A percentile compares a stretch with the other conserved stretches of the same genome.
Conservation (phyloP, 2,888 invertebrate species). For the Clostera curtula region DNA sequence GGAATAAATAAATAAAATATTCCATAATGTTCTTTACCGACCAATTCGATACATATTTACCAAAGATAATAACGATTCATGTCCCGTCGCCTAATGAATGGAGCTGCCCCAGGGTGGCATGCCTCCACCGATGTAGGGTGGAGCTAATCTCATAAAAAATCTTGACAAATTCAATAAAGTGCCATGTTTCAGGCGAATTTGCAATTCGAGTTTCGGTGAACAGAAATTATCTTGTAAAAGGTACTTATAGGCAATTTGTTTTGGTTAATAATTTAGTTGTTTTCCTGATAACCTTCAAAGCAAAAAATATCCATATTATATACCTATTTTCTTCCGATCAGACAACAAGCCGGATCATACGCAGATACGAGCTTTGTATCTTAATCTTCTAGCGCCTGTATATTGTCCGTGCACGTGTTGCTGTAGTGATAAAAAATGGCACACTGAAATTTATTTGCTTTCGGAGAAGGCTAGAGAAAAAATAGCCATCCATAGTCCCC, state of each 20-base stretch:
- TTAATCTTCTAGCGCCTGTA: too few species aligned
- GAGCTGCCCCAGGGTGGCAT: background rate
- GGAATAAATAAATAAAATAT: slow-evolving; percentile 1
- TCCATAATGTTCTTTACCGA: background rate
- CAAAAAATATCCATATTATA: too few species aligned
- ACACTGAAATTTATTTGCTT: too few species aligned
- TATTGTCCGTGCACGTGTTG: too few species aligned
- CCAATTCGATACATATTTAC: background rate
- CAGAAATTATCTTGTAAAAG: background rate
- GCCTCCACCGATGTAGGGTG: background rate
- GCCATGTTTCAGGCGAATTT: background rate
- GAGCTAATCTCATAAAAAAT: background rate
- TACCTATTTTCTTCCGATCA: too few species aligned
- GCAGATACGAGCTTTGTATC: too few species aligned
- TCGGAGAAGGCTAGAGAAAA: too few species aligned
- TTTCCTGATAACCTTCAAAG: too few species aligned
- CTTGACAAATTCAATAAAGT: slow-evolving; percentile 1
- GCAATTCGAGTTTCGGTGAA: background rate
- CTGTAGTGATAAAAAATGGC: too few species aligned
- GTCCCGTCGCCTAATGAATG: slow-evolving; percentile 2
- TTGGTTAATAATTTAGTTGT: too few species aligned
- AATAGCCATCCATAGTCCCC: too few species aligned
- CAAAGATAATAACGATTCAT: slow-evolving; percentile 2
- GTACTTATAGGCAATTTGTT: background rate
- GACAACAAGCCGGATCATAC: too few species aligned